Percentiles rank a stretch among this genome's conserved stretches.
Evolutionary conservation across 2,113 vertebrate species (phyloP).

Genomic region (Microtus montanus): DNA sequence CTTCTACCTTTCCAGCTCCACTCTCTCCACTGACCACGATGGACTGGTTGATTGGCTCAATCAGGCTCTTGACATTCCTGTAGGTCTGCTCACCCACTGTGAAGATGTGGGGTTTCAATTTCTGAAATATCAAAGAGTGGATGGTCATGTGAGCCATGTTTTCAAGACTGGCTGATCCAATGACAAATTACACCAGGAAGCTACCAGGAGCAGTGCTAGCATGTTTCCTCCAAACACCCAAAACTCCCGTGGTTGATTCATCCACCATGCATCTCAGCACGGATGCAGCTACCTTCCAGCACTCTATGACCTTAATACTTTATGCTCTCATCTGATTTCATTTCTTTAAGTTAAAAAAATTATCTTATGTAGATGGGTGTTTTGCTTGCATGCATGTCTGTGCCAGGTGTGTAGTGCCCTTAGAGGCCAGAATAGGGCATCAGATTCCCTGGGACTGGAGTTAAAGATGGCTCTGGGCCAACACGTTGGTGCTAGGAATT

Average conservation of each 20-base stretch:
- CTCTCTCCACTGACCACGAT: conserved; percentile 98
- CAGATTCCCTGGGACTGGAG: neutral
- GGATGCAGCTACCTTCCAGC: conserved; percentile 16
- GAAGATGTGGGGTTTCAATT: conserved; percentile 95
- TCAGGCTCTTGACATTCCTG: conserved; percentile 92
- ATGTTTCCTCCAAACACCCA: conserved; percentile 30
- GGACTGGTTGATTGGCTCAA: conserved; percentile 93
- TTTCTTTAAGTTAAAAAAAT: neutral
- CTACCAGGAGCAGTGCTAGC: neutral
- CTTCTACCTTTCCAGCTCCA: conserved; percentile 96
- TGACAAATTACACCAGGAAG: neutral
- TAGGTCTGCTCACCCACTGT: conserved; percentile 95
- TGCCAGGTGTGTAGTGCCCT: neutral
- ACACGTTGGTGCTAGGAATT: neutral
- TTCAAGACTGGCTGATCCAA: neutral
- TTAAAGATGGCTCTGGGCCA: neutral
- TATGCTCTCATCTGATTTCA: neutral
- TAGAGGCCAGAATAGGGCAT: neutral
- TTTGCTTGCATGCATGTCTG: neutral
- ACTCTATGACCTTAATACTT: neutral
- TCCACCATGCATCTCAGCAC: neutral
- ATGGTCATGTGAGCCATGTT: neutral
- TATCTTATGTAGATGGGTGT: neutral
- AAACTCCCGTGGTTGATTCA: neutral
- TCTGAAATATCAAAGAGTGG: conserved; percentile 84